Conservation (phyloP, 2,888 invertebrate species). For the Coenonympha glycerion region DNA sequence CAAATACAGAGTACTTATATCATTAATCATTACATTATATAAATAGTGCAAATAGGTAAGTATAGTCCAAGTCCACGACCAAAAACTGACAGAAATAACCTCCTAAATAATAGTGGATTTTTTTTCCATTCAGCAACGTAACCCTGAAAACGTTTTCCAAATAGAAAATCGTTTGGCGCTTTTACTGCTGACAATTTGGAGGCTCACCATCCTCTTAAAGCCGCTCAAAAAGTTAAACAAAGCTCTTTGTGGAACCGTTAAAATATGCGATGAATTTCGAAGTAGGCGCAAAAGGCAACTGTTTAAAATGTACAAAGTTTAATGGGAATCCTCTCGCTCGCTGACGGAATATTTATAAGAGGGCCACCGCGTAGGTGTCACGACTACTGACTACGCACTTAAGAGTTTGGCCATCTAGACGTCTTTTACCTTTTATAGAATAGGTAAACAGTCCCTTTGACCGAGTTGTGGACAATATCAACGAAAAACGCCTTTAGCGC, state of each 20-base stretch:
- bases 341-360: constrained; percentile 63
- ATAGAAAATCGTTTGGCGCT: constrained; percentile 2
- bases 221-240: constrained; percentile 61
- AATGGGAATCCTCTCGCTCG: constrained; percentile 54
- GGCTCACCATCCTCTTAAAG: constrained; percentile 40
- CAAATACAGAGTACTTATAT: no score
- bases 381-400: constrained; percentile 4
- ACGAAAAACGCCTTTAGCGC: no score
- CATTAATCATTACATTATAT: no score
- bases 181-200: constrained; percentile 11
- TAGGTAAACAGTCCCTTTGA: no score
- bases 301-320: constrained; percentile 69
- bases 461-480: no score
- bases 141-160: neutral
- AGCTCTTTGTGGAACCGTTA: constrained; percentile 58
- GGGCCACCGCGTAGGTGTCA: constrained; percentile 40
- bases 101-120: no score
- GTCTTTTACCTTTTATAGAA: neutral
- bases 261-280: constrained; percentile 67
- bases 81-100: no score
- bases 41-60: no score
- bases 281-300: constrained; percentile 58
- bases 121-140: neutral
- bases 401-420: neutral
- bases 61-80: no score